Conservation (phyloP, 2,113 vertebrate species). For the Mohoua ochrocephala region DNA sequence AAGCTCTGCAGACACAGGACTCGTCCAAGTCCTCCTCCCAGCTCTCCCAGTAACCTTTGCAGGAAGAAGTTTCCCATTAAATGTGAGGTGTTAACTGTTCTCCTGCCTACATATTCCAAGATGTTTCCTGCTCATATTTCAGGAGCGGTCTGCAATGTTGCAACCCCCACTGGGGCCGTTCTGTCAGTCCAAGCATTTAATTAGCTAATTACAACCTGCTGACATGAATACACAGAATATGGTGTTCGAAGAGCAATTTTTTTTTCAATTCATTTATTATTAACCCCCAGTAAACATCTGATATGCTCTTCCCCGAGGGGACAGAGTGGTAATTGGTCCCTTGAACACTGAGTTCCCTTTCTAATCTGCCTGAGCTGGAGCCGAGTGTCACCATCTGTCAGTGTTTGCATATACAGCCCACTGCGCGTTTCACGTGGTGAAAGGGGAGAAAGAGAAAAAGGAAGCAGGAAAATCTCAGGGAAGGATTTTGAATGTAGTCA, state of each 20-base stretch:
- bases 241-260: constrained; percentile 56
- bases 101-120: constrained; percentile 59
- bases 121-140: constrained; percentile 68
- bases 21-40: constrained; percentile 23
- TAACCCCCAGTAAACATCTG: constrained; percentile 70
- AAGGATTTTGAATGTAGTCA: constrained; percentile 3
- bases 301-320: constrained; percentile 74
- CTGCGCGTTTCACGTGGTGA: constrained; percentile 24
- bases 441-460: constrained; percentile 48
- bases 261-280: constrained; percentile 72
- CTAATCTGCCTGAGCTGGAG: constrained; percentile 66
- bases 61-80: constrained; percentile 46
- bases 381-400: constrained; percentile 77
- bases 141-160: constrained; percentile 33
- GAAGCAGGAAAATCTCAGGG: constrained; percentile 42
- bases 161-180: constrained; percentile 58
- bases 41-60: constrained; percentile 37
- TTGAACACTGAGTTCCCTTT: constrained; percentile 69
- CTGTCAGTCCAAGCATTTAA: constrained; percentile 74
- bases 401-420: constrained; percentile 64
- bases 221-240: constrained; percentile 65
- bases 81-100: constrained; percentile 43
- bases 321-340: constrained; percentile 73
- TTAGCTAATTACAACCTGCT: constrained; percentile 77
- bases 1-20: background rate